A percentile compares a stretch with the other conserved stretches of the same genome.
Conservation (phyloP, 2,113 vertebrate species). For the Calidris pygmaea region DNA sequence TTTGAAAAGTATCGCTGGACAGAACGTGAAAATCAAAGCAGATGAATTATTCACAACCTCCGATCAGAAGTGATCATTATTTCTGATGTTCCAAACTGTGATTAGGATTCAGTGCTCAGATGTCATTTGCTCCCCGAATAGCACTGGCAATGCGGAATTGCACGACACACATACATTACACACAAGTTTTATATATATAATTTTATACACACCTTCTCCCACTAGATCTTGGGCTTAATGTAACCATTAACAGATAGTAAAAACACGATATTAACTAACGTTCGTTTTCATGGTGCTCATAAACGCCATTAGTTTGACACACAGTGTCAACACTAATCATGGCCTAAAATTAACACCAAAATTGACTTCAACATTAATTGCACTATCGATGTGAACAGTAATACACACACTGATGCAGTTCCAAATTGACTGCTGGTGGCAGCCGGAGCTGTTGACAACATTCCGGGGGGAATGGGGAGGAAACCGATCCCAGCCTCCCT, state of each 20-base stretch:
- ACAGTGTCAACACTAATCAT: conserved; percentile 78
- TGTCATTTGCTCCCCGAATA: conserved; percentile 76
- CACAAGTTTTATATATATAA: conserved; percentile 48
- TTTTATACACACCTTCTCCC: conserved; percentile 64
- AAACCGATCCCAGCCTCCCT: not conserved
- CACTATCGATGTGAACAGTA: conserved; percentile 67
- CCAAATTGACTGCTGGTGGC: conserved; percentile 57
- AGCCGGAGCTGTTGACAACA: conserved; percentile 44
- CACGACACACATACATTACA: conserved; percentile 44
- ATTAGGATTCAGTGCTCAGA: conserved; percentile 78
- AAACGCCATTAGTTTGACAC: conserved; percentile 71
- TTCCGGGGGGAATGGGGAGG: conserved; percentile 1
- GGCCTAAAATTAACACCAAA: conserved; percentile 81
- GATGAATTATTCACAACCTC: conserved; percentile 82
- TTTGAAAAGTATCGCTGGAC: conserved; percentile 82
- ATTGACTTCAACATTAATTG: conserved; percentile 80
- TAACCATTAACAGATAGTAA: conserved; percentile 51
- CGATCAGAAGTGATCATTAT: conserved; percentile 82
- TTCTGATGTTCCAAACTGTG: conserved; percentile 80
- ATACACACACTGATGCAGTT: conserved; percentile 57
- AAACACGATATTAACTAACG: conserved; percentile 56
- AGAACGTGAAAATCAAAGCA: conserved; percentile 76
- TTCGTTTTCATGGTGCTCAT: conserved; percentile 61
- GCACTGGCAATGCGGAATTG: conserved; percentile 54
- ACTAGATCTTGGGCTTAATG: conserved; percentile 48